Evolutionary conservation across 1,140 invertebrate species (phyloP).

Genomic region (Eriocheir sinensis): DNA sequence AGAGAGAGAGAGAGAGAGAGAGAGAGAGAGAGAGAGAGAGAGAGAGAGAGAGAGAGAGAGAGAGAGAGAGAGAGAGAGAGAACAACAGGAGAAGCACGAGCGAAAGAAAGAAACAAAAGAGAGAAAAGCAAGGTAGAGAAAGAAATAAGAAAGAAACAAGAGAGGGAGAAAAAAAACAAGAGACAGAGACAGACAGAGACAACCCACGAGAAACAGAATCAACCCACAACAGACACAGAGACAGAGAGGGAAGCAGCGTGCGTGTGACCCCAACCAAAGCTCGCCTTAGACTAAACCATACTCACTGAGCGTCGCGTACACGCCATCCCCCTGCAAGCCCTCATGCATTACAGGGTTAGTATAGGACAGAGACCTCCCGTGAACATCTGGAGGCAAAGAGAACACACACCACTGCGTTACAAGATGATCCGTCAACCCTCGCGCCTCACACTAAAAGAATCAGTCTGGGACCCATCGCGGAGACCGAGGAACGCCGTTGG

Average conservation of each 20-base stretch:
- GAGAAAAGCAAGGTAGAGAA: background rate
- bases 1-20: slow-evolving; percentile 31
- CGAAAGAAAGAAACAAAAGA: background rate
- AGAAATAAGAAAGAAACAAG: background rate
- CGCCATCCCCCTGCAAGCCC: background rate
- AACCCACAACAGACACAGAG: too few species aligned
- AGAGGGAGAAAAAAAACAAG: background rate
- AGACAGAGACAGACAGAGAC: background rate
- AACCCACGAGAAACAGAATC: background rate
- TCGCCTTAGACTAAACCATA: background rate
- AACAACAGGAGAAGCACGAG: background rate
- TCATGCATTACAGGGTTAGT: slow-evolving; percentile 53
- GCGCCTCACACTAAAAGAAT: too few species aligned
- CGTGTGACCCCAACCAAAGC: background rate
- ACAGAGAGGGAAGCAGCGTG: slow-evolving; percentile 1
- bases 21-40: slow-evolving; percentile 5
- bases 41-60: background rate
- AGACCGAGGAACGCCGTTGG: too few species aligned
- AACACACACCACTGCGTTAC: background rate
- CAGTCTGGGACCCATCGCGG: too few species aligned
- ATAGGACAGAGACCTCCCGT: background rate
- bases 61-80: background rate
- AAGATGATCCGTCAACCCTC: background rate
- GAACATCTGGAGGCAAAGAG: slow-evolving; percentile 41
- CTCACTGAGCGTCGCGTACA: background rate